phyloP scores from a whole-genome alignment of 1,140 invertebrate species.

The Micrasema minimum region DNA sequence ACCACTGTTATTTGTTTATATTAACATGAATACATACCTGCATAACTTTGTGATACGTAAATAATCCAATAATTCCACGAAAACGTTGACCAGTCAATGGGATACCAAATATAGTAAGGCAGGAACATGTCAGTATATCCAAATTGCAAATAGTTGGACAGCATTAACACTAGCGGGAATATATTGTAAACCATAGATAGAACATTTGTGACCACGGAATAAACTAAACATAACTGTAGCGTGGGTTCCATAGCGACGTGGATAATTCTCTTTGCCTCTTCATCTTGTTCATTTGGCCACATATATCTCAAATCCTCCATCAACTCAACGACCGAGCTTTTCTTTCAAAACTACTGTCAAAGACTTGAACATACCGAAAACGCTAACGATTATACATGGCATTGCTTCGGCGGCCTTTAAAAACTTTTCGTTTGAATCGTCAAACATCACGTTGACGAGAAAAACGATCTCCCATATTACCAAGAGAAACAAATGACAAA shows the following conservation, averaged over 20 bases:
- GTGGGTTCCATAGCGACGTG: slow-evolving; percentile 33
- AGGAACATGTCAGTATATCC: slow-evolving; percentile 23
- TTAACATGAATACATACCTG: slow-evolving; percentile 44
- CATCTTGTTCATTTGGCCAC: slow-evolving; percentile 29
- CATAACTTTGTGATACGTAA: slow-evolving; percentile 43
- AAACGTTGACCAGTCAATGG: slow-evolving; percentile 31
- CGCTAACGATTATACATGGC: slow-evolving; percentile 42
- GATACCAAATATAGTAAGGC: slow-evolving; percentile 49
- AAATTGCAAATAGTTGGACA: slow-evolving; percentile 19
- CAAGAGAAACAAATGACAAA: slow-evolving; percentile 12
- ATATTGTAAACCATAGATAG: slow-evolving; percentile 46
- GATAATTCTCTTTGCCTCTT: slow-evolving; percentile 26
- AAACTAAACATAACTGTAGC: slow-evolving; percentile 37
- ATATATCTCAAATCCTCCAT: slow-evolving; percentile 35
- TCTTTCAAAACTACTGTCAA: slow-evolving; percentile 35
- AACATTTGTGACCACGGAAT: slow-evolving; percentile 41
- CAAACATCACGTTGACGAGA: slow-evolving; percentile 1
- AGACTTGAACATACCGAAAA: slow-evolving; percentile 24
- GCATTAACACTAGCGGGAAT: slow-evolving; percentile 41
- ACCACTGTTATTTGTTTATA: no score
- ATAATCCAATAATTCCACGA: slow-evolving; percentile 21
- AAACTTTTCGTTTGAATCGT: slow-evolving; percentile 16
- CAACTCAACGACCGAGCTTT: slow-evolving; percentile 3
- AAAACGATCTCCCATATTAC: slow-evolving; percentile 26
- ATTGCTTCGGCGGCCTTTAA: slow-evolving; percentile 39